phyloP scores from a whole-genome alignment of 2,797 vertebrate species.

The Notolepis coatsorum region DNA sequence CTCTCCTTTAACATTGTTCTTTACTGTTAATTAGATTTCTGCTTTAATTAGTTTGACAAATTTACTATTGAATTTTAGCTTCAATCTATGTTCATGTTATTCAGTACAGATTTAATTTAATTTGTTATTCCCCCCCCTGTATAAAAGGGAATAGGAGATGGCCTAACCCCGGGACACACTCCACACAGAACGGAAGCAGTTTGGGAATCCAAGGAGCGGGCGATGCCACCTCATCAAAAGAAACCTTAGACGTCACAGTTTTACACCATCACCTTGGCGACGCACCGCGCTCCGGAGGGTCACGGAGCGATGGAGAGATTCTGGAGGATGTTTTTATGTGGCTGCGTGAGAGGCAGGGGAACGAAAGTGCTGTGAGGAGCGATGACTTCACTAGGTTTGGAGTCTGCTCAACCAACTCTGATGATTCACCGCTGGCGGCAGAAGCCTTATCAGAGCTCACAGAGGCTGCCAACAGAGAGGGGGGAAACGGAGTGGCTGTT shows the following conservation, averaged over 20 bases:
- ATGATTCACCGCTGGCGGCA: neutral
- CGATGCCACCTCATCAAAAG: neutral
- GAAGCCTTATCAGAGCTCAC: slow-evolving; percentile 44
- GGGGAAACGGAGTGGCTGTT: slow-evolving; percentile 31
- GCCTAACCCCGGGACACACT: neutral
- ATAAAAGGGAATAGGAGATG: neutral
- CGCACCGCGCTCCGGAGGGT: slow-evolving; percentile 33
- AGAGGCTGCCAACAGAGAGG: slow-evolving; percentile 10
- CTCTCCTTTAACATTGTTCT: no score
- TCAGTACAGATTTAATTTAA: neutral
- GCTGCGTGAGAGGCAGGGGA: slow-evolving; percentile 46
- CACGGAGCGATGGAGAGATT: neutral
- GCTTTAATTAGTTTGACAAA: neutral
- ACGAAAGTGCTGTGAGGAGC: slow-evolving; percentile 28
- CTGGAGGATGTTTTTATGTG: slow-evolving; percentile 53
- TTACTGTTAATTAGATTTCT: neutral
- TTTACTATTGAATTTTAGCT: neutral
- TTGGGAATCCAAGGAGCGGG: neutral
- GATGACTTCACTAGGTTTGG: slow-evolving; percentile 60
- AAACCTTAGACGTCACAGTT: neutral
- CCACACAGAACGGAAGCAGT: slow-evolving; percentile 1
- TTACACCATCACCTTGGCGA: neutral
- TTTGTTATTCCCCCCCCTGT: neutral
- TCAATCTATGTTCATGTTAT: neutral
- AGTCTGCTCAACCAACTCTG: slow-evolving; percentile 53